Base-by-base conservation (phyloP, 1,140 invertebrate genomes). In the Trachelipus rathkii region DNA sequence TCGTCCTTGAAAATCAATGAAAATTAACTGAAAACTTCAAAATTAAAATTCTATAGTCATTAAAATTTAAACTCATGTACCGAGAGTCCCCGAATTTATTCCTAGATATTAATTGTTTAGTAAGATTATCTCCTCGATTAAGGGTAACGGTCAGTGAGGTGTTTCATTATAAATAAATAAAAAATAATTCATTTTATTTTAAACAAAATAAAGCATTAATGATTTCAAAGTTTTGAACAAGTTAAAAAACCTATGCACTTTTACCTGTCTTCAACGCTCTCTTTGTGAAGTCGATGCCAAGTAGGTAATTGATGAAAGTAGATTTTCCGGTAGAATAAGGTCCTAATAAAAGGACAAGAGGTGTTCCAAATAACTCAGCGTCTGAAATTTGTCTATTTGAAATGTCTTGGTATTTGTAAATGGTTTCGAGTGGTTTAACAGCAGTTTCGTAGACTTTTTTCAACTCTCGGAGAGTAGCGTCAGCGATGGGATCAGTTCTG, bases 311-410 rank as follows among this genome's bases (percentile, higher is more conserved):
- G 72, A 97, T 91, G 78, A 97, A 94, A 10, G 93, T 92, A 5
- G 95, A 96, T 87, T 97, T 97, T 81, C 95, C 95, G 79, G 94
- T 94, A 82, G 93, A 95, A 94, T 95, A 97, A 24, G 95, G 95
- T 50, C 95, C 95, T 91, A 97, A 93, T 82, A 97, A 95, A 0
- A 97, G 85, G 67, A 97, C 89, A 83, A 97, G 86, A 9, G 95
- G 95, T 84, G 96, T 97, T 0, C 94, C 95, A 85, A 96, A 95
- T 84, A 97, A 95, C 88, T 97, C 95, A 9, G 94, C 92, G 87
- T 97, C 77, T 10, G 81, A 79, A 13, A 81, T 95, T 86, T 95
- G 93, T 79, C 95, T 89, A 83, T 95, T 95, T 83, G 94, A 96
- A 60, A 97, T 88, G 84, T 96, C 94, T 82, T 93, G 89, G 83